Evolutionary conservation across 2,113 vertebrate species (phyloP).

Genomic region (Scalopus aquaticus): DNA sequence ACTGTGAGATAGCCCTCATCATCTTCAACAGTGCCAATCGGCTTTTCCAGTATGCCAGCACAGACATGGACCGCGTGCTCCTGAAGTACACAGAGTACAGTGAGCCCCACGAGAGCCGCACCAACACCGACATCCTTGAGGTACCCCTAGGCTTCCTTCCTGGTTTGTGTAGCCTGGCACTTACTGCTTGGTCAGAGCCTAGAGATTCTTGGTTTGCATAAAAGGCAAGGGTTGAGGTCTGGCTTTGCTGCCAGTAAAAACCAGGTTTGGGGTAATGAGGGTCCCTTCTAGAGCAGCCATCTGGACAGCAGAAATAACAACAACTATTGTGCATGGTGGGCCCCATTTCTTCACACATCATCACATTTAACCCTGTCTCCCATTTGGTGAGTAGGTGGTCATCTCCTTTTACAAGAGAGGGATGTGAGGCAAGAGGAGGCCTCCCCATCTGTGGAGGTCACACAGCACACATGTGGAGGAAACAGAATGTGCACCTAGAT

Average conservation of each 20-base stretch:
- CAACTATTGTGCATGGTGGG: accelerated
- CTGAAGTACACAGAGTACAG: constrained; percentile 98
- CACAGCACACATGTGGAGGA: neutral
- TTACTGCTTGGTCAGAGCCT: neutral
- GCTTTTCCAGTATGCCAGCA: constrained; percentile 98
- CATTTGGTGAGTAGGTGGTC: neutral
- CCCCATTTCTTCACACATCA: neutral
- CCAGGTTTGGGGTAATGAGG: neutral
- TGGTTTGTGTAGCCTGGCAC: accelerated
- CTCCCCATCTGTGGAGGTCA: neutral
- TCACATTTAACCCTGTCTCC: neutral
- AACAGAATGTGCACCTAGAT: neutral
- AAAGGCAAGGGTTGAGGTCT: neutral
- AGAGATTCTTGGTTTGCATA: neutral
- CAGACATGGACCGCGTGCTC: constrained; percentile 96
- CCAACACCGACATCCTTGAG: constrained; percentile 95
- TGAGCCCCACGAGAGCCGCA: constrained; percentile 96
- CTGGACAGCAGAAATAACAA: neutral
- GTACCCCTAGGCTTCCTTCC: constrained; percentile 67
- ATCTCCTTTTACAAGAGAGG: no score
- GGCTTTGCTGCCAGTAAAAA: neutral
- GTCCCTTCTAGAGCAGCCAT: neutral
- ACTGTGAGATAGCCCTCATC: constrained; percentile 99
- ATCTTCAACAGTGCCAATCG: constrained; percentile 98
- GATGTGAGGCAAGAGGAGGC: neutral